Evolutionary conservation across 2,888 invertebrate species (phyloP).

Genomic region (Andrena fulva): DNA sequence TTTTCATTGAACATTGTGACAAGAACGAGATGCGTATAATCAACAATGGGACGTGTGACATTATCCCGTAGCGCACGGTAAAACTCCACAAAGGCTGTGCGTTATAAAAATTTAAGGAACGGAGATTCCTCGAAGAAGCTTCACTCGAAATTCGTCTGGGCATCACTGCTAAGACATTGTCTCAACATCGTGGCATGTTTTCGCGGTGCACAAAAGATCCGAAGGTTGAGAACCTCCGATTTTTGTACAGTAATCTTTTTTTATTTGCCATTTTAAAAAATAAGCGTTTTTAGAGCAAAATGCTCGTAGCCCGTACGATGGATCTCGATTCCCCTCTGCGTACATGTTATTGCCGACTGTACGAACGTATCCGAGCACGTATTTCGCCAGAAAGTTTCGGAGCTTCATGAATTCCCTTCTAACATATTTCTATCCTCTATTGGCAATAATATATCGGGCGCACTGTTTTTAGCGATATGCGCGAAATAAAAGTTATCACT

Average conservation of each 20-base stretch:
- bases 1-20: constrained; percentile 13
- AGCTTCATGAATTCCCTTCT: constrained; percentile 8
- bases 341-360: constrained; percentile 16
- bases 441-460: constrained; percentile 6
- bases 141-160: constrained; percentile 68
- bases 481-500: constrained; percentile 7
- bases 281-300: constrained; percentile 29
- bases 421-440: constrained; percentile 13
- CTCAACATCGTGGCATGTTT: constrained; percentile 72
- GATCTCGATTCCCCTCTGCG: neutral
- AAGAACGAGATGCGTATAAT: constrained; percentile 12
- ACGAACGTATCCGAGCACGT: constrained; percentile 16
- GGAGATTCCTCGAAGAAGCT: constrained; percentile 37
- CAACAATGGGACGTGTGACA: constrained; percentile 42
- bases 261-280: constrained; percentile 33
- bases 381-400: constrained; percentile 23
- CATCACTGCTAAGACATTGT: constrained; percentile 75
- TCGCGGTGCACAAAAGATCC: constrained; percentile 58
- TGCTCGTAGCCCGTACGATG: constrained; percentile 7
- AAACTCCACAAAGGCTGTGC: constrained; percentile 10
- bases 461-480: neutral
- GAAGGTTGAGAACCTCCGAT: constrained; percentile 78
- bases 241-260: constrained; percentile 69
- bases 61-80: constrained; percentile 33
- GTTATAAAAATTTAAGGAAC: constrained; percentile 19